Conservation (phyloP, 1,140 invertebrate genomes). For the Hesperophylax magnus region DNA sequence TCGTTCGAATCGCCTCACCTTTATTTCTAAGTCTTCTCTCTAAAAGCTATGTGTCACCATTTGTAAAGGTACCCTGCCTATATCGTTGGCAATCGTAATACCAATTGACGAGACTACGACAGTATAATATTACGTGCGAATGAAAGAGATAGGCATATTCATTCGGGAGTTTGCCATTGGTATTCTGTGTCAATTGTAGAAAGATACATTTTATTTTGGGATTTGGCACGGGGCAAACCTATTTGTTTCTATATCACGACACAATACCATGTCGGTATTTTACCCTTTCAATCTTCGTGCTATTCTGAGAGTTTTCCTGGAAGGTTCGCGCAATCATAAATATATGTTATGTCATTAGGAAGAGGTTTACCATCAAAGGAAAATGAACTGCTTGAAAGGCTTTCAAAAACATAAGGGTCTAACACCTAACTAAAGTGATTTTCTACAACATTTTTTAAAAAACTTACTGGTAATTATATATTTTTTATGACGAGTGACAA, state of each 20-base stretch:
- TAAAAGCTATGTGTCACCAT: slow-evolving; percentile 51
- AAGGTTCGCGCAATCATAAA: too few relatives aligned
- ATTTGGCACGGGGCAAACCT: slow-evolving; percentile 43
- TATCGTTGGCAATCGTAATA: background rate
- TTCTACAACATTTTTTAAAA: too few relatives aligned
- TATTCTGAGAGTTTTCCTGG: background rate
- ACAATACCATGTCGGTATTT: slow-evolving; percentile 46
- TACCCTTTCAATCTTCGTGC: slow-evolving; percentile 13
- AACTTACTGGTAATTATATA: too few relatives aligned
- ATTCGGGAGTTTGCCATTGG: background rate
- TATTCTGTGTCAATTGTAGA: background rate
- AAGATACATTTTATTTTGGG: slow-evolving; percentile 6
- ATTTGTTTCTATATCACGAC: slow-evolving; percentile 55
- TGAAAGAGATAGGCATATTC: slow-evolving; percentile 13
- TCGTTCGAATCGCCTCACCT: slow-evolving; percentile 40
- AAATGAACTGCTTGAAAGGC: too few relatives aligned
- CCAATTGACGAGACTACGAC: slow-evolving; percentile 6
- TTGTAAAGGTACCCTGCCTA: background rate
- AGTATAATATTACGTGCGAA: background rate
- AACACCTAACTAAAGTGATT: too few relatives aligned
- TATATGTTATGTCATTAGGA: too few relatives aligned
- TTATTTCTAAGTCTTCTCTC: slow-evolving; percentile 44
- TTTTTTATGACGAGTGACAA: too few relatives aligned
- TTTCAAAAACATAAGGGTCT: too few relatives aligned
- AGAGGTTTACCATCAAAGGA: too few relatives aligned